Evolutionary conservation across 2,797 vertebrate species (phyloP), one percentile per base, ranked within the genome.

Genomic region (Takifugu rubripes): DNA sequence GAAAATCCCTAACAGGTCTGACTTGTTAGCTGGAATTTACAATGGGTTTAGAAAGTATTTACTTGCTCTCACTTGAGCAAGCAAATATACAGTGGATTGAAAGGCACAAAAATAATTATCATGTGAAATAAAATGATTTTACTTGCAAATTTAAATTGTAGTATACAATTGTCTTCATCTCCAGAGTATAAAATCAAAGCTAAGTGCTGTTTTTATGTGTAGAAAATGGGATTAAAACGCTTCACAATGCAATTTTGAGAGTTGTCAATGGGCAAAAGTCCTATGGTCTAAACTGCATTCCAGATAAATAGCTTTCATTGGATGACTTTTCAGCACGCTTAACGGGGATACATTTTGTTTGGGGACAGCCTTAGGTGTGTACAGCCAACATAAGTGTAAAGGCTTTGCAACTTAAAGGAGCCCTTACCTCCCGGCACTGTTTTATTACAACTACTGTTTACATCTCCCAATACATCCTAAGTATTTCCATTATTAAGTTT

Each of bases 371-470:
- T 62, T 87, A 90, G 88, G 90, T 88, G 86, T 84, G 81, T 77
- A 75, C 86, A 90, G 90, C 91, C 91, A 93, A 93, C 89, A 83
- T 92, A 94, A 96, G 94, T 93, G 85, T 81, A 94, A 92, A 91
- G 84, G 92, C 93, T 93, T 94, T 94, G 94, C 92, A 93, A 92
- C 91, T 93, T 93, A 93, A 95, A 95, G 93, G 92, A 92, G 91
- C 90, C 87, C 90, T 88, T 89, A 75, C 92, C 96, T 96, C 92
- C 89, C 86, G 94, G 96, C 95, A 88, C 90, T 93, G 89, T 95
- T 98, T 96, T 95, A 97, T 94, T 94, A 95, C 94, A 94, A 95
- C 93, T 92, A 91, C 92, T 96, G 94, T 97, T 98, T 95, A 96
- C 94, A 96, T 96, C 94, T 94, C 92, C 94, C 93, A 94, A 94